Conservation (phyloP, 2,797 vertebrate genomes). For the Threskiornis aethiopicus region DNA sequence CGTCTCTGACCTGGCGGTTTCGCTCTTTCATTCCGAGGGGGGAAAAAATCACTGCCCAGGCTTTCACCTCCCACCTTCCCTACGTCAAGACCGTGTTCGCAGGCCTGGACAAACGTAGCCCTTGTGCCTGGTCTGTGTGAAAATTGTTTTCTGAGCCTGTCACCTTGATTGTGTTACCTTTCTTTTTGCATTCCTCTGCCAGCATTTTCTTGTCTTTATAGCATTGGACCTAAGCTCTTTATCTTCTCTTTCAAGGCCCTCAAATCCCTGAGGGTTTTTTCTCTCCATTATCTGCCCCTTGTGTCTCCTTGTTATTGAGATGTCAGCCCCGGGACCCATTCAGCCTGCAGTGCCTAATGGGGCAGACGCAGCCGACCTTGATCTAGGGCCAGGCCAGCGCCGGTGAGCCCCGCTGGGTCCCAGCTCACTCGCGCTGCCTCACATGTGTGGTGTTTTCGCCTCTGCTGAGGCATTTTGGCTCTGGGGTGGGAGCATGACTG, state of each 20-base stretch:
- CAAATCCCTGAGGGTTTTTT: not conserved
- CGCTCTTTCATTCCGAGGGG: not conserved
- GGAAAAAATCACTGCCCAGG: not conserved
- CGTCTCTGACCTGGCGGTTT: not conserved
- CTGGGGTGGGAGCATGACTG: rapidly evolving
- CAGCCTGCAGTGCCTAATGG: not conserved
- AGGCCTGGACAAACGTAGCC: not conserved
- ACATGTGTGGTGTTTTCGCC: rapidly evolving
- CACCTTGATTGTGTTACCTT: not conserved
- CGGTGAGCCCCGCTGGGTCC: not conserved
- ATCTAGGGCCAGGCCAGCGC: not conserved
- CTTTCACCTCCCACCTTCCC: not conserved
- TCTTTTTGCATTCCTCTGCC: not conserved
- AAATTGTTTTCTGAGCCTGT: not conserved
- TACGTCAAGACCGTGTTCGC: rapidly evolving
- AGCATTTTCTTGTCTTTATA: not conserved
- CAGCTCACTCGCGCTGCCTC: rapidly evolving
- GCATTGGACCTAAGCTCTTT: not conserved
- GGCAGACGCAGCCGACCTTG: not conserved
- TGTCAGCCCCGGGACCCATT: not conserved
- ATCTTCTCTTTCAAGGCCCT: not conserved
- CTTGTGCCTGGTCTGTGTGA: not conserved
- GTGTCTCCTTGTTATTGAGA: not conserved
- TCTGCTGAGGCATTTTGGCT: not conserved
- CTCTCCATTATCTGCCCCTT: not conserved